Evolutionary conservation across 2,797 vertebrate genomes (phyloP).

Genomic region (Etheostoma perlongum): DNA sequence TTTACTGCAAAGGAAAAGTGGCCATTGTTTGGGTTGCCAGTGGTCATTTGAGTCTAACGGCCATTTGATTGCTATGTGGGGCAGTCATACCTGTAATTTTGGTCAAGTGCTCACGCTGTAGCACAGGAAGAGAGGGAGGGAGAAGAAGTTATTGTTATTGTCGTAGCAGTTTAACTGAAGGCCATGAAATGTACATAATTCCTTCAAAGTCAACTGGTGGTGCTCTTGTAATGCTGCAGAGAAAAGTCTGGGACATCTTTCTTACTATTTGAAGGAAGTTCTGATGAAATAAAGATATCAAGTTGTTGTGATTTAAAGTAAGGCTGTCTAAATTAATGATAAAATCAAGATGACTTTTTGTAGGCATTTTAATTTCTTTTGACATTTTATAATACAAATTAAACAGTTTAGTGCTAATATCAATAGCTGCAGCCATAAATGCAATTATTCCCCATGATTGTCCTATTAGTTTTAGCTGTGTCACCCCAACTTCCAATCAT

Average conservation of each 20-base stretch:
- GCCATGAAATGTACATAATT: constrained; percentile 35
- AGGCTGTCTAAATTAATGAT: no score
- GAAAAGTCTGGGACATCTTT: not conserved
- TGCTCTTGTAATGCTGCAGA: constrained; percentile 1
- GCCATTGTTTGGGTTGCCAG: constrained; percentile 63
- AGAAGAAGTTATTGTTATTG: constrained; percentile 29
- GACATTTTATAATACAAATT: not conserved
- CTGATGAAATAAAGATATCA: no score
- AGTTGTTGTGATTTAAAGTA: not conserved
- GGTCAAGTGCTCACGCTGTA: constrained; percentile 56
- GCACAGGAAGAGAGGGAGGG: constrained; percentile 35
- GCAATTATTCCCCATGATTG: not conserved
- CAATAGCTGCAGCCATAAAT: not conserved
- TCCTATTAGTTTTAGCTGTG: not conserved
- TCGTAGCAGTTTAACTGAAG: constrained; percentile 23
- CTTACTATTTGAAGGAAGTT: not conserved
- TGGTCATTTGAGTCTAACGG: constrained; percentile 62
- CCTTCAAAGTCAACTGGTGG: constrained; percentile 9
- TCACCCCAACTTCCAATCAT: not conserved
- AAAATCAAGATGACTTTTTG: no score
- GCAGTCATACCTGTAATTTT: constrained; percentile 69
- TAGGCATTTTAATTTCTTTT: not conserved
- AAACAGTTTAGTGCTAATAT: not conserved
- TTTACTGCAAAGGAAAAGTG: constrained; percentile 70
- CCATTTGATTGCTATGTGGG: constrained; percentile 58